Conservation (phyloP, 2,113 vertebrate genomes). For the Chaetodon trifascialis region DNA sequence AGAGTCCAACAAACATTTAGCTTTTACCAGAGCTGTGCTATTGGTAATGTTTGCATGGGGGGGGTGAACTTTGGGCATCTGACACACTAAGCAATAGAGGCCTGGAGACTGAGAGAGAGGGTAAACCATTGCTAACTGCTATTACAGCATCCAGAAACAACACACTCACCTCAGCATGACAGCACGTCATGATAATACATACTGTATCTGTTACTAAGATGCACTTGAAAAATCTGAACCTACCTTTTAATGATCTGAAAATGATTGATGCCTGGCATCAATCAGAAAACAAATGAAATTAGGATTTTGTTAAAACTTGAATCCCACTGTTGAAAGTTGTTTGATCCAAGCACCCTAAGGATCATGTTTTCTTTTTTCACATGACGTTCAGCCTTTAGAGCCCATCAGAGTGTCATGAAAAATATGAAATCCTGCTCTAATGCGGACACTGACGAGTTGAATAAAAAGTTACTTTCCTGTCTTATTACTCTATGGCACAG, state of each 20-base stretch:
- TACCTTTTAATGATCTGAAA: not conserved
- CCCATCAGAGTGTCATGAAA: not conserved
- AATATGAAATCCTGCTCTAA: not conserved
- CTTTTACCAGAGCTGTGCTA: not conserved
- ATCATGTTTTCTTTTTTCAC: not conserved
- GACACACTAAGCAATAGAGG: not conserved
- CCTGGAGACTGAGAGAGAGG: no score
- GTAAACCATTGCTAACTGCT: no score
- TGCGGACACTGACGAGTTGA: slow-evolving; percentile 11
- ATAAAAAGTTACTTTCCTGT: slow-evolving; percentile 6
- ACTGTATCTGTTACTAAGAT: no score
- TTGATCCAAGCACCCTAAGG: not conserved
- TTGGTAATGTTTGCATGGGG: not conserved
- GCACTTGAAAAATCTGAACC: no score
- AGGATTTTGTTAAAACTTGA: not conserved
- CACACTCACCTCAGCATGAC: no score
- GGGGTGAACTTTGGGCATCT: not conserved
- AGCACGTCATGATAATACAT: no score
- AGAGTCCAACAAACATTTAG: no score
- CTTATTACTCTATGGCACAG: not conserved
- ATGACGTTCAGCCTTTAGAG: not conserved
- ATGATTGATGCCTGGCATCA: not conserved
- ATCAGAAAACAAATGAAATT: not conserved
- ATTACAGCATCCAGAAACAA: no score
- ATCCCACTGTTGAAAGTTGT: not conserved